Evolutionary conservation across 2,797 vertebrate species (phyloP).

Genomic region (Sebastes cheni): DNA sequence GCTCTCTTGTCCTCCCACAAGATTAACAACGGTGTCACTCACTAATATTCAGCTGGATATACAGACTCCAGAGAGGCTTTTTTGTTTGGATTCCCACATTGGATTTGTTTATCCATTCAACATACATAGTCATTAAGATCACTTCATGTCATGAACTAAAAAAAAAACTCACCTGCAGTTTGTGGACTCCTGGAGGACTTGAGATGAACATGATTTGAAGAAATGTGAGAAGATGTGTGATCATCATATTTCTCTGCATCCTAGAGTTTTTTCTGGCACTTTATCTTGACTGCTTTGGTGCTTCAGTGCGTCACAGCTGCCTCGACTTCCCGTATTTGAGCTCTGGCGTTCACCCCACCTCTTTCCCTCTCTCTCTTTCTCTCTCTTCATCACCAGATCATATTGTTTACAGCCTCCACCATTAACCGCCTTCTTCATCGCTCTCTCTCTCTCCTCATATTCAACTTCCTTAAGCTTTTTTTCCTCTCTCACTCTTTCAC

Average conservation of each 20-base stretch:
- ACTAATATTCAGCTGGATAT: background rate
- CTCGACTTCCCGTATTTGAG: conserved; percentile 32
- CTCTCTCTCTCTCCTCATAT: background rate
- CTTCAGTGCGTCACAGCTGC: conserved; percentile 33
- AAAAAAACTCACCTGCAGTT: conserved; percentile 33
- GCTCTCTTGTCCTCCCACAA: background rate
- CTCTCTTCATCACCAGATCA: background rate
- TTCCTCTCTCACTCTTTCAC: background rate
- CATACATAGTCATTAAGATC: background rate
- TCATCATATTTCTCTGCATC: background rate
- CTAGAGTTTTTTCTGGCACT: conserved; percentile 9
- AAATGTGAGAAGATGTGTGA: background rate
- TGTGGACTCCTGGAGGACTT: background rate
- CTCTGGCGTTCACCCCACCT: conserved; percentile 6
- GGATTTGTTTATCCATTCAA: conserved; percentile 7
- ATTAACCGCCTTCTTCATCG: background rate
- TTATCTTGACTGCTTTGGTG: conserved; percentile 14
- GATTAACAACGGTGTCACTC: background rate
- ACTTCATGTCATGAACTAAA: background rate
- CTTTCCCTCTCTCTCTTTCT: conserved; percentile 18
- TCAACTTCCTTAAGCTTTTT: background rate
- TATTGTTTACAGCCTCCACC: background rate
- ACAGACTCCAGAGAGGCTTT: background rate
- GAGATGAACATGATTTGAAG: background rate
- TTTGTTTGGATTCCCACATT: conserved; percentile 26